Evolutionary conservation across 2,888 invertebrate genomes (phyloP).

Genomic region (Mylabris sibirica): DNA sequence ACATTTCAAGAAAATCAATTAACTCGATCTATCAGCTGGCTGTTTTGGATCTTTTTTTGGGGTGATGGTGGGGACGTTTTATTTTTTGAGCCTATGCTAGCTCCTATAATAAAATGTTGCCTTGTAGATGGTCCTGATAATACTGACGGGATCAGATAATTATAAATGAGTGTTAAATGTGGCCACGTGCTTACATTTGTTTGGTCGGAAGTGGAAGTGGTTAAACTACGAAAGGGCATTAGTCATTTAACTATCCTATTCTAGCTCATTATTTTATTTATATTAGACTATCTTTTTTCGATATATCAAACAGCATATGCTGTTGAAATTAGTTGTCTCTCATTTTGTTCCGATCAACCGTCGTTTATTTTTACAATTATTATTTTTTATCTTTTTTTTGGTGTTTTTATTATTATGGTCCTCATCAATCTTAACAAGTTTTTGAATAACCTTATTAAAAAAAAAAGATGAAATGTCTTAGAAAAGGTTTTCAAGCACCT

Average conservation of each 20-base stretch:
- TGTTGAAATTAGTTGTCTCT: slow-evolving; percentile 10
- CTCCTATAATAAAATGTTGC: slow-evolving; percentile 49
- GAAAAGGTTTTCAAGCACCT: not conserved
- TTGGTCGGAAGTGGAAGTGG: slow-evolving; percentile 34
- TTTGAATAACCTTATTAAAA: not conserved
- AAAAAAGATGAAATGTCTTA: not conserved
- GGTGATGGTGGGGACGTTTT: not conserved
- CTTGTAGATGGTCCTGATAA: slow-evolving; percentile 48
- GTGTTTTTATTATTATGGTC: not conserved
- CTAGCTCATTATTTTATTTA: slow-evolving; percentile 8
- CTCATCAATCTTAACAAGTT: not conserved
- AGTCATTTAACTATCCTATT: slow-evolving; percentile 23
- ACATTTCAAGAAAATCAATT: slow-evolving; percentile 42
- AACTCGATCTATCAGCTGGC: slow-evolving; percentile 44
- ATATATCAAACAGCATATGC: slow-evolving; percentile 26
- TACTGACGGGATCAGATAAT: slow-evolving; percentile 47
- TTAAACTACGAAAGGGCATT: slow-evolving; percentile 24
- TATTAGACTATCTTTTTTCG: slow-evolving; percentile 20
- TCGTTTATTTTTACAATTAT: slow-evolving; percentile 28
- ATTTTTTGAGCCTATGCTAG: slow-evolving; percentile 26
- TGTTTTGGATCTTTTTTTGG: slow-evolving; percentile 20
- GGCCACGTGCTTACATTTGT: slow-evolving; percentile 47
- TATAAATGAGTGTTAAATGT: slow-evolving; percentile 53
- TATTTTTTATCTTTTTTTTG: not conserved
- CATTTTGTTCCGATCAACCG: slow-evolving; percentile 10